A percentile compares a stretch with the other conserved stretches of the same genome.
Conservation (phyloP, 2,888 invertebrate species). For the Liopterus haemorrhoidalis region DNA sequence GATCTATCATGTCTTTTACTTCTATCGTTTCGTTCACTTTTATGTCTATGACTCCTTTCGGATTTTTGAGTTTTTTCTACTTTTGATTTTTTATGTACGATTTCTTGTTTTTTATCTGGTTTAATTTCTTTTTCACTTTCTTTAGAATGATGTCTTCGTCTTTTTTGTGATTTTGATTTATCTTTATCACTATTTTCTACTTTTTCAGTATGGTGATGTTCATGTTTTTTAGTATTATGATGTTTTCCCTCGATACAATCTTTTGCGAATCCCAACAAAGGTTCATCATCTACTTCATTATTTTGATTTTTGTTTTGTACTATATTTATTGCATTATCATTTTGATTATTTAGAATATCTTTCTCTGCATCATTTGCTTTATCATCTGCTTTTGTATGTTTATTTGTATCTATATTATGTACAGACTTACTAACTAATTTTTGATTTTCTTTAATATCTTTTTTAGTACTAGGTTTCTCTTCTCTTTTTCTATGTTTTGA, state of each 20-base stretch:
- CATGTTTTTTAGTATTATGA: not conserved
- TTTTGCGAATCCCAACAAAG: not conserved
- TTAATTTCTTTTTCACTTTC: conserved; percentile 4
- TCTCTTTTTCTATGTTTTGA: too few species aligned
- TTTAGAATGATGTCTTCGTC: too few species aligned
- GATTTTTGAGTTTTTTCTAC: not conserved
- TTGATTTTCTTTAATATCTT: too few species aligned
- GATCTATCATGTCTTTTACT: not conserved
- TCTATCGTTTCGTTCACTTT: not conserved
- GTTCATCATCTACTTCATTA: not conserved
- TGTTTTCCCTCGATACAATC: not conserved
- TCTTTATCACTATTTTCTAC: not conserved
- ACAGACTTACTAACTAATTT: too few species aligned
- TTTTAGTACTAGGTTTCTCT: too few species aligned
- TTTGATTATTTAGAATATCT: too few species aligned
- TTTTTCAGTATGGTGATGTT: conserved; percentile 5
- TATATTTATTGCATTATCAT: too few species aligned
- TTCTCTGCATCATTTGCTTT: too few species aligned
- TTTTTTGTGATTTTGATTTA: conserved; percentile 1
- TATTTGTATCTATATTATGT: too few species aligned
- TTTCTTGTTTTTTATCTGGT: not conserved
- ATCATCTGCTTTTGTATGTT: too few species aligned
- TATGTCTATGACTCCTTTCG: not conserved
- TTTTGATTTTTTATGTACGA: not conserved
- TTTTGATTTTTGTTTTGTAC: not conserved